Base-by-base conservation (phyloP, 2,797 vertebrate species). In the Dermochelys coriacea region DNA sequence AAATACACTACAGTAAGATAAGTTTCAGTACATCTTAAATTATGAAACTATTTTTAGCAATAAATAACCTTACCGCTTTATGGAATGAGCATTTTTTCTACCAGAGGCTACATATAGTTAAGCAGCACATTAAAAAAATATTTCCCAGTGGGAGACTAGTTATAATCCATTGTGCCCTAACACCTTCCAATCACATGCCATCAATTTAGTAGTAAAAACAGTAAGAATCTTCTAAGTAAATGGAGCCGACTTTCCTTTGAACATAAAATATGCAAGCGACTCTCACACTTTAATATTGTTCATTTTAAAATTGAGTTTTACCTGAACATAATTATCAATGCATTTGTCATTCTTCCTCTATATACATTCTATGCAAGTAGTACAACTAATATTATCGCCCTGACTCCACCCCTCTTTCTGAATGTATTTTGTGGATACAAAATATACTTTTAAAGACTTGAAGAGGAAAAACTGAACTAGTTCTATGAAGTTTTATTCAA, bases 1-100 rank as follows among this genome's bases (percentile, higher is more conserved):
- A 86, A 90, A 93, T 75, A 47, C 27, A 41, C 1, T 74, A 27
- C 4, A 87, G 80, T 86, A 92, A 74, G 86, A 41, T 74, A 87
- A 47, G 82, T 94, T 81, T 87, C 68, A 6, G 27, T 80, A 51
- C 54, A 80, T 47, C 82, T 88, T 31, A 23, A 0, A 1, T 89
- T 93, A 87, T 37, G 93, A 90, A 91, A 80, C 49, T 87, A 68
- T 87, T 88, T 82, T 55, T 84, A 91, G 83, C 0, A 0, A n/a
- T 49, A 49, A 25, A 68, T 37, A 89, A 21, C 91, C 84, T 87
- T 8, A 85, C 94, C 31, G n/a, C 80, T 95, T 93, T 71, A 91
- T n/a, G 82, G 21, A 87, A 86, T 0, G 16, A 34, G 2, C 75
- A 50, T 79, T 25, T 75, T 31, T 93, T 12, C 16, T 55, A 47